Evolutionary conservation across 2,888 invertebrate genomes (phyloP).

Genomic region (Cabera pusaria): DNA sequence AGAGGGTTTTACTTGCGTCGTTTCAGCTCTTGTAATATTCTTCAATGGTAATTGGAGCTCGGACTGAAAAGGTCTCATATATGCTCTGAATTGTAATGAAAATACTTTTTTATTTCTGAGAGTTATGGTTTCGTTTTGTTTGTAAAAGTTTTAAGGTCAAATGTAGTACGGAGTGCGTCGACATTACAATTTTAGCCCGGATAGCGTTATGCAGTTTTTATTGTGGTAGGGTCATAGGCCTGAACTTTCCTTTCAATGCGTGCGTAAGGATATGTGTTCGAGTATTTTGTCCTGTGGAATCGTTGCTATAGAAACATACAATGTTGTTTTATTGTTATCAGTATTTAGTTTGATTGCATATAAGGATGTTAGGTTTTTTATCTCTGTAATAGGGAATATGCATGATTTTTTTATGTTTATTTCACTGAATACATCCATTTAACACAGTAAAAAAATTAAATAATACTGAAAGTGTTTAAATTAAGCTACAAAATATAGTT

Average conservation of each 20-base stretch:
- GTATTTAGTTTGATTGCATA: too few relatives aligned
- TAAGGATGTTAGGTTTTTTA: too few relatives aligned
- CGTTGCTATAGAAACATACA: too few relatives aligned
- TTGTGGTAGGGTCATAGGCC: conserved; percentile 77
- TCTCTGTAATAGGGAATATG: too few relatives aligned
- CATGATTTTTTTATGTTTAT: too few relatives aligned
- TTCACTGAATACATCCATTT: too few relatives aligned
- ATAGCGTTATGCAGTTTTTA: conserved; percentile 78
- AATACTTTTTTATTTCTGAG: conserved; percentile 30
- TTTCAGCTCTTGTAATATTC: conserved; percentile 40
- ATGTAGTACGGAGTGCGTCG: conserved; percentile 63
- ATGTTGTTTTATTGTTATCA: too few relatives aligned
- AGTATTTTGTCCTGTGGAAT: conserved; percentile 10
- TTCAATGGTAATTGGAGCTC: conserved; percentile 61
- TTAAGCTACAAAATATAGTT: too few relatives aligned
- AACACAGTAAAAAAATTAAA: too few relatives aligned
- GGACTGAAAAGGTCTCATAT: conserved; percentile 49
- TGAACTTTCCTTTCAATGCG: conserved; percentile 56
- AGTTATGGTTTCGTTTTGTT: conserved; percentile 38
- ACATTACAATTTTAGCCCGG: conserved; percentile 78
- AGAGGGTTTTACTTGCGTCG: conserved; percentile 38
- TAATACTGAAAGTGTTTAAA: too few relatives aligned
- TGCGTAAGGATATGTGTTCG: conserved; percentile 47
- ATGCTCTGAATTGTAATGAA: conserved; percentile 26
- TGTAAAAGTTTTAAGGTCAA: conserved; percentile 53